These are phyloP conservation scores for Saccostrea echinata DNA, from an alignment of 1,140 invertebrate genomes.

Conservation along the genomic window DNA sequence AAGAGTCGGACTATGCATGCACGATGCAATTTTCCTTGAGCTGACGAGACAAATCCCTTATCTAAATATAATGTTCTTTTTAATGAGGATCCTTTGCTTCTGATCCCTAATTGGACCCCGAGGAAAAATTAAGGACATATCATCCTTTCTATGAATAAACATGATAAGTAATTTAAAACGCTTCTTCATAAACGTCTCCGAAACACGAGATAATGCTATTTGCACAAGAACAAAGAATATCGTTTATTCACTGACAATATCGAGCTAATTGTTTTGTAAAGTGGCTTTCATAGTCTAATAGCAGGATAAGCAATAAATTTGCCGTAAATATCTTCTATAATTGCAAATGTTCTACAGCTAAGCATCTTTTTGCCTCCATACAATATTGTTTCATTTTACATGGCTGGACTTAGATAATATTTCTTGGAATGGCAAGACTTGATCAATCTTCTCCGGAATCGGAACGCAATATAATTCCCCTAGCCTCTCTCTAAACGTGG, in stretches of 20 bases:
- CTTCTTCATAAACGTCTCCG: constrained; percentile 28
- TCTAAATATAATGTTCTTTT: constrained; percentile 32
- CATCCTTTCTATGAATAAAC: constrained; percentile 40
- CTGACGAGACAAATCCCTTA: constrained; percentile 43
- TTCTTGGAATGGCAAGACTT: not conserved
- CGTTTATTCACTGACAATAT: constrained; percentile 40
- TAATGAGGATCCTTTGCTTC: constrained; percentile 41
- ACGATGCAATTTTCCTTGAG: constrained; percentile 20
- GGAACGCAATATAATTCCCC: not conserved
- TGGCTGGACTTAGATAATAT: not conserved
- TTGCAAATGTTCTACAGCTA: constrained; percentile 28
- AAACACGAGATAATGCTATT: constrained; percentile 42
- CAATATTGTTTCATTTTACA: constrained; percentile 31
- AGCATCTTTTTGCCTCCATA: constrained; percentile 28
- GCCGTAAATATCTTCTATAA: constrained; percentile 41
- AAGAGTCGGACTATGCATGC: constrained; percentile 16
- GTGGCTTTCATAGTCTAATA: constrained; percentile 16
- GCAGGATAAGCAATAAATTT: constrained; percentile 43
- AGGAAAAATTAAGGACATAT: constrained; percentile 39
- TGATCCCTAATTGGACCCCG: constrained; percentile 41
- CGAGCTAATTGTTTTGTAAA: constrained; percentile 35
- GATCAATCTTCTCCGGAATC: not conserved
- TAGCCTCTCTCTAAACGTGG: not conserved
- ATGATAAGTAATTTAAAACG: constrained; percentile 45
- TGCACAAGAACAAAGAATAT: constrained; percentile 38